These are phyloP conservation scores for Drosophila eugracilis DNA, from an alignment of 1,140 invertebrate species.

Conservation along the genomic window DNA sequence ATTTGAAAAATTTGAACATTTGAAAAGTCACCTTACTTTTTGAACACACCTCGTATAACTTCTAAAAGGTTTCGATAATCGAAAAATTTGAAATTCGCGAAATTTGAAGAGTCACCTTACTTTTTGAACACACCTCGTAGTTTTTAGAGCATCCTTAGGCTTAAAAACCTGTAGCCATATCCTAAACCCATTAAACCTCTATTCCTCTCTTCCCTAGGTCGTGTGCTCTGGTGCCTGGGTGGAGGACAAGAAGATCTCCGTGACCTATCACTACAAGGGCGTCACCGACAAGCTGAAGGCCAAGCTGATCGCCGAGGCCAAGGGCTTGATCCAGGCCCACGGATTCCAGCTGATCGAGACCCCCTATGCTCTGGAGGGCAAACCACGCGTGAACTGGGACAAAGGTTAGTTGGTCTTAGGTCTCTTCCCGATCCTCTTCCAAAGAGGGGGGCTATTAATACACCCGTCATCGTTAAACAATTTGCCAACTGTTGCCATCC, in stretches of 20 bases:
- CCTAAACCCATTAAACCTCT: not conserved
- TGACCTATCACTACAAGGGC: conserved; percentile 95
- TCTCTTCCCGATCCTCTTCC: not conserved
- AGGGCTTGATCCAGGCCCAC: conserved; percentile 89
- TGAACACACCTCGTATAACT: no score
- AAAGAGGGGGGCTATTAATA: conserved; percentile 28
- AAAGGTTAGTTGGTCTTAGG: conserved; percentile 87
- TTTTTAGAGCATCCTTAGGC: no score
- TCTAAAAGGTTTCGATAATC: no score
- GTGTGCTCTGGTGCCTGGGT: conserved; percentile 95
- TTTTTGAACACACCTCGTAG: no score
- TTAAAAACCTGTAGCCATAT: no score
- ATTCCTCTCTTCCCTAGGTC: conserved; percentile 83
- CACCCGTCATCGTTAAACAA: conserved; percentile 40
- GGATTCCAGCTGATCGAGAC: conserved; percentile 92
- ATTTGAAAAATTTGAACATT: no score
- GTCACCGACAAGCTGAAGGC: conserved; percentile 89
- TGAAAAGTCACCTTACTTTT: no score
- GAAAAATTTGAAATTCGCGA: no score
- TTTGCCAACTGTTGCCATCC: conserved; percentile 69
- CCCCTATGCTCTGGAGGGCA: conserved; percentile 94
- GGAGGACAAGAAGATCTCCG: conserved; percentile 94
- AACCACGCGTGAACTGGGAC: conserved; percentile 95
- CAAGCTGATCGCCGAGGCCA: conserved; percentile 89
- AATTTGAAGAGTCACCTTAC: no score